Base-by-base conservation (phyloP, 2,113 vertebrate genomes). In the Rhabdomys dilectus region DNA sequence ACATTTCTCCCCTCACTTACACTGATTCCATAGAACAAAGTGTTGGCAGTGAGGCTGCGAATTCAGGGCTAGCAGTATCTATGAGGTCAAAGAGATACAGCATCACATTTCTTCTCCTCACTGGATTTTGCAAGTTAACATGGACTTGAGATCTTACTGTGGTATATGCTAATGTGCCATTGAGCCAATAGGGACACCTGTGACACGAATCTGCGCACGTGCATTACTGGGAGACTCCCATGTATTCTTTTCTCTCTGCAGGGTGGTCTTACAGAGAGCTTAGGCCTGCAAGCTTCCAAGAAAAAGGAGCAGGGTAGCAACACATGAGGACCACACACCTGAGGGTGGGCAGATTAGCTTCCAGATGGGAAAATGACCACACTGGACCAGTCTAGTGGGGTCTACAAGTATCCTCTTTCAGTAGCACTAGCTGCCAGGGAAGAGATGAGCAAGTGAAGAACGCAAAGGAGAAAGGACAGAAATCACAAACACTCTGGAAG, bases 301-400 rank as follows among this genome's bases (percentile, higher is more conserved):
- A 70, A 95, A 76, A 89, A 39, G 87, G 29, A 42, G 22, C 48
- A 19, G 88, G 89, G 70, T 42, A 39, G 76, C 39, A 42, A 75
- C 1, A 24, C 58, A 21, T 10, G 73, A n/a, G 66, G 7, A 13
- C 0, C 0, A 7, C 34, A 68, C 68, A 21, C 3, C 10, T 7
- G 56, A 22, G 53, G 0, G 10, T 1, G 34, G 56, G 56, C n/a
- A 29, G 36, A 24, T 24, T 11, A 0, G 85, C 16, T 22, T 68
- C 66, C 78, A 17, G 66, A 0, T 24, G n/a, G 58, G 64, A 7
- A 42, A 42, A 4, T 13, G 77, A 45, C 21, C 64, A 1, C 16
- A 42, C 1, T 0, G 9, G 56, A 26, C 22, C 51, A 1, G 22
- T 0, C 12, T 1, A 24, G 62, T 5, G 16, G 22, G 1, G 22